Conservation (phyloP, 92 coral and sea anemone genomes). For the Epizoanthus stellaris region DNA sequence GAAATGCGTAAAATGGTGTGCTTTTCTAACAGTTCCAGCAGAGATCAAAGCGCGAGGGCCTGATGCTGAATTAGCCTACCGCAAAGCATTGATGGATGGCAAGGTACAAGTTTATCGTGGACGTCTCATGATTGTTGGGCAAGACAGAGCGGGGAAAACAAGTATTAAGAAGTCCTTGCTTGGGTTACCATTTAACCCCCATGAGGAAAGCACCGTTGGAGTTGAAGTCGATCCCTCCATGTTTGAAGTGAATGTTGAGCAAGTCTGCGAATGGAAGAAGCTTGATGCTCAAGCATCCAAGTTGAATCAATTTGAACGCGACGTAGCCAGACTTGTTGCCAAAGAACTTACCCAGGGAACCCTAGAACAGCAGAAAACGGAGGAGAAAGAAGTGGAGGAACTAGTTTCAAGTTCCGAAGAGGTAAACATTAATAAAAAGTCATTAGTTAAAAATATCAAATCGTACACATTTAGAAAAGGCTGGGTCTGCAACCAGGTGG, state of each 20-base stretch:
- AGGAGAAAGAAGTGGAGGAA: background rate
- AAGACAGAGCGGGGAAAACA: constrained; percentile 65
- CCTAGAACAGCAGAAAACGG: constrained; percentile 2
- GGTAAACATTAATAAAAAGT: background rate
- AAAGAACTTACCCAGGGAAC: constrained; percentile 39
- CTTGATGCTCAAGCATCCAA: background rate
- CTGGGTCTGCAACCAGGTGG: background rate
- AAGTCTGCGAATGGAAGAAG: constrained; percentile 55
- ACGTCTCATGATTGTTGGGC: constrained; percentile 43
- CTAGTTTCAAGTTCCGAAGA: background rate
- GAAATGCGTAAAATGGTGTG: too few species aligned
- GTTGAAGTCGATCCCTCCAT: constrained; percentile 55
- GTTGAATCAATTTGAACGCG: constrained; percentile 30
- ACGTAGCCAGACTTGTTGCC: constrained; percentile 62
- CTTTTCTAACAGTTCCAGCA: background rate
- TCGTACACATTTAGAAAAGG: background rate
- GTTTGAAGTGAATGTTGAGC: constrained; percentile 53
- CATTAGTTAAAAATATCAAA: background rate
- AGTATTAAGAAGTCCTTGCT: constrained; percentile 27
- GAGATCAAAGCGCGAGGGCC: constrained; percentile 30
- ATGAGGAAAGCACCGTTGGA: constrained; percentile 57
- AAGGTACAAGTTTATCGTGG: constrained; percentile 27
- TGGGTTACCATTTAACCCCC: constrained; percentile 50
- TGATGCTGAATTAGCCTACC: constrained; percentile 16
- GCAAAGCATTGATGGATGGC: constrained; percentile 30